Conservation (phyloP, 2,113 vertebrate species). For the Hiodon tergisus region DNA sequence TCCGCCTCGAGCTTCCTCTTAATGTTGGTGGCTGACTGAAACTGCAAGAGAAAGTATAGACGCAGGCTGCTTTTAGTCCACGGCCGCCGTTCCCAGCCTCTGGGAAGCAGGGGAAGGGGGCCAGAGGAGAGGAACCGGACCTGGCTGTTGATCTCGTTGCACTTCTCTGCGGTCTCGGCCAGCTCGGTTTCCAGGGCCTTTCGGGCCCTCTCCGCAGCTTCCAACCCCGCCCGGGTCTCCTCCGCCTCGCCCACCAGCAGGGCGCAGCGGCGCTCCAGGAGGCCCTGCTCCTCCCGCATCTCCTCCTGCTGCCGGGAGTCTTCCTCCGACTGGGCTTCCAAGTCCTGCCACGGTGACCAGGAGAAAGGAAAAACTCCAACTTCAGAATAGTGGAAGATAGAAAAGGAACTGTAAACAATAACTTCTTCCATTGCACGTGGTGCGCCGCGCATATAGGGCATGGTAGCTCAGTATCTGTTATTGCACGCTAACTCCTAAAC, state of each 20-base stretch:
- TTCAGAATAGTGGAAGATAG: too few species aligned
- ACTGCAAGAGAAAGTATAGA: conserved; percentile 37
- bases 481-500: too few species aligned
- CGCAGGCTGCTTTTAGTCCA: neutral
- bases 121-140: conserved; percentile 32
- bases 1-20: conserved; percentile 68
- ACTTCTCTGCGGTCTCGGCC: conserved; percentile 57
- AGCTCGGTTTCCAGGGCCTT: conserved; percentile 62
- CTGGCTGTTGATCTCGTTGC: conserved; percentile 64
- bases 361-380: neutral
- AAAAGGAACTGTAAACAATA: too few species aligned
- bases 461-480: too few species aligned
- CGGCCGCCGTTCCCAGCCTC: neutral
- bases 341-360: conserved; percentile 47
- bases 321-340: conserved; percentile 68
- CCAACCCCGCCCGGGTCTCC: conserved; percentile 49
- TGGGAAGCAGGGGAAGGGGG: neutral
- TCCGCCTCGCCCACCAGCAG: conserved; percentile 52
- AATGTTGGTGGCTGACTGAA: conserved; percentile 53
- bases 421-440: too few species aligned
- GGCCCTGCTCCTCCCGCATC: conserved; percentile 53
- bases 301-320: conserved; percentile 56
- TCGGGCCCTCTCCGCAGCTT: conserved; percentile 53
- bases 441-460: too few species aligned
- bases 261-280: conserved; percentile 59